Evolutionary conservation across 1,140 invertebrate genomes (phyloP), one percentile per base, ranked within the genome.

Genomic region (Aphelinus atriplicis): DNA sequence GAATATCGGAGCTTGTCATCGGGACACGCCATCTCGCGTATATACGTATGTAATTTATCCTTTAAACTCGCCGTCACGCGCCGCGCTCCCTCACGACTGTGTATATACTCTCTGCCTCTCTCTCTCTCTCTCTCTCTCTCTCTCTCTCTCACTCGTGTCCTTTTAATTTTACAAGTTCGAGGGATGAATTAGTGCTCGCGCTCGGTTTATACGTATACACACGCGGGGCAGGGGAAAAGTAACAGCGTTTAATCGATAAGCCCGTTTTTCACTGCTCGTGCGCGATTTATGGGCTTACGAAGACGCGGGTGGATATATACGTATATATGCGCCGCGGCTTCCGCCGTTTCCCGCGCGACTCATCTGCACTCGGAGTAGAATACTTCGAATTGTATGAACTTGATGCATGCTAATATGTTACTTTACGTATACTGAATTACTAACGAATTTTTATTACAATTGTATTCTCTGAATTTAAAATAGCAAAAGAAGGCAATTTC

Each of bases 31-130:
- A 80, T 79, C 73, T 76, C 73, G 73, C 43, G 65, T 60, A 45
- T 26, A 9, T 67, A 66, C 74, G 48, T 10, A 7, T 65, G 67
- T 76, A 71, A 80, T 80, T 76, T 78, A 83, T 79, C 80, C 77
- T 79, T 81, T 79, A 78, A 67, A 72, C 68, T 63, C 78, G 78
- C 76, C 81, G 82, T 85, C 85, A 86, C 82, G 83, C 83, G 85
- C 80, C 58, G 77, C 76, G 4, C 78, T 79, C 78, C 80, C 78
- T 47, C 77, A 84, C 81, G 84, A 86, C 26, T 26, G 26, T 26
- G 26, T 26, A 26, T 26, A 26, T 26, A 26, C 26, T 26, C 26
- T 26, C 26, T 26, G 26, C 60, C 45, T 7, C 45, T 45, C 60
- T 43, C 60, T 45, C 60, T 45, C 60, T 45, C 60, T n/a, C 42